Evolutionary conservation across 2,888 invertebrate genomes (phyloP).

Genomic region (Branchellion lobata): DNA sequence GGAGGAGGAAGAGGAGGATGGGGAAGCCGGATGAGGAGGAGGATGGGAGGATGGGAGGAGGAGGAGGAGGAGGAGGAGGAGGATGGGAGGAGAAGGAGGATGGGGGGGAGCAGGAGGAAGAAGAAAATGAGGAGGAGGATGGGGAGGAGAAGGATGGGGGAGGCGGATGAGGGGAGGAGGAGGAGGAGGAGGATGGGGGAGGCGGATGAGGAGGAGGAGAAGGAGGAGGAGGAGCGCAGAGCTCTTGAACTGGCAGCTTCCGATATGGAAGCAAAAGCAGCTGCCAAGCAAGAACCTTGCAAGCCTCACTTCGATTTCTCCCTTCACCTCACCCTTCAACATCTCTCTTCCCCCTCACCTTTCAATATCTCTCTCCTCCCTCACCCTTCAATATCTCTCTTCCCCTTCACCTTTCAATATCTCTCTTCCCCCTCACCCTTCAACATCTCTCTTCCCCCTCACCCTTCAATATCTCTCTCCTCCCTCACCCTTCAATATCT

Average conservation of each 20-base stretch:
- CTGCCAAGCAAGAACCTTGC: not conserved
- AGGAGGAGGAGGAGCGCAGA: conserved; percentile 14
- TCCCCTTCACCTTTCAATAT: no score
- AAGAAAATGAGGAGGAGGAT: not conserved
- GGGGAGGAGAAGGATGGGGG: no score
- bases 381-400: no score
- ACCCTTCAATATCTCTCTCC: no score
- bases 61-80: not conserved
- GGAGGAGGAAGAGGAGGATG: not conserved
- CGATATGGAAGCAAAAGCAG: conserved; percentile 13
- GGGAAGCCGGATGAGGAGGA: no score
- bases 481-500: no score
- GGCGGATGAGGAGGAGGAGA: not conserved
- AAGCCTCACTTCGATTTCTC: no score
- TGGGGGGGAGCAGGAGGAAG: not conserved
- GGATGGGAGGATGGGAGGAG: no score
- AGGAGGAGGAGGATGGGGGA: not conserved
- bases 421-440: no score
- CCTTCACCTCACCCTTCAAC: not conserved
- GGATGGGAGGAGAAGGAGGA: not conserved
- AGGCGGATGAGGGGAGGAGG: no score
- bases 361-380: no score
- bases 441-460: no score
- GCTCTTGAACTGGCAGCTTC: conserved; percentile 48
- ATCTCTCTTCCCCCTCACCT: not conserved